Percentiles rank a stretch among this genome's conserved stretches.
These are phyloP conservation scores for Amblyteles armatorius DNA, from an alignment of 2,888 invertebrate genomes.

Conservation along the genomic window DNA sequence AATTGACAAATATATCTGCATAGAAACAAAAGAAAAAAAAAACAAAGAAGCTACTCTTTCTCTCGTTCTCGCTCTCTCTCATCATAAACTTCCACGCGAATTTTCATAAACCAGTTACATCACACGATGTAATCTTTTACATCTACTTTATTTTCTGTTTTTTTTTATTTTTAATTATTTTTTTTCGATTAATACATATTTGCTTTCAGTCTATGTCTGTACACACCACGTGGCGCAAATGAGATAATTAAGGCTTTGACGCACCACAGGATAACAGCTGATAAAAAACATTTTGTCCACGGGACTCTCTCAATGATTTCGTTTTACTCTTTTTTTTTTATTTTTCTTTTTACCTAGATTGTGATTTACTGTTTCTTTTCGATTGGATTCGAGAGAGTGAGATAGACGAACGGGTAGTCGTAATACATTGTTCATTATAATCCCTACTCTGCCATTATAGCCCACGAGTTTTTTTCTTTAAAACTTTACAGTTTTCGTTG, in stretches of 20 bases:
- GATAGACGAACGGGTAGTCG: constrained; percentile 51
- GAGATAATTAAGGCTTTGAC: constrained; percentile 53
- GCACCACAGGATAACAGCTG: constrained; percentile 54
- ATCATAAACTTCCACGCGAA: constrained; percentile 24
- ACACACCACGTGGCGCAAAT: constrained; percentile 74
- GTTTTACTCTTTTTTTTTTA: constrained; percentile 4
- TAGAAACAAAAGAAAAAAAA: constrained; percentile 50
- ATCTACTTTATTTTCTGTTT: constrained; percentile 30
- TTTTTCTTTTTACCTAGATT: background rate
- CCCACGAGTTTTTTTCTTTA: constrained; percentile 28
- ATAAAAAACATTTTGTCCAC: constrained; percentile 52
- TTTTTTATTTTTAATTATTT: constrained; percentile 40
- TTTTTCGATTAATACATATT: constrained; percentile 66
- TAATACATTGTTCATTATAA: constrained; percentile 28
- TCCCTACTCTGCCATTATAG: constrained; percentile 29
- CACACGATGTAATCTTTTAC: constrained; percentile 32
- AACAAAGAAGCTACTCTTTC: constrained; percentile 24
- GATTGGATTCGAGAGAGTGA: constrained; percentile 56
- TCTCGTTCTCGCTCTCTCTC: constrained; percentile 43
- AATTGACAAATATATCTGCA: constrained; percentile 49
- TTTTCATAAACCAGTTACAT: constrained; percentile 41
- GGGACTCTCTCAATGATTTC: constrained; percentile 25
- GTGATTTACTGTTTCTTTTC: constrained; percentile 11
- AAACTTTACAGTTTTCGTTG: background rate
- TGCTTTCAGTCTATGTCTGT: constrained; percentile 79